Evolutionary conservation across 1,140 invertebrate genomes (phyloP).

Genomic region (Sinonovacula constricta): DNA sequence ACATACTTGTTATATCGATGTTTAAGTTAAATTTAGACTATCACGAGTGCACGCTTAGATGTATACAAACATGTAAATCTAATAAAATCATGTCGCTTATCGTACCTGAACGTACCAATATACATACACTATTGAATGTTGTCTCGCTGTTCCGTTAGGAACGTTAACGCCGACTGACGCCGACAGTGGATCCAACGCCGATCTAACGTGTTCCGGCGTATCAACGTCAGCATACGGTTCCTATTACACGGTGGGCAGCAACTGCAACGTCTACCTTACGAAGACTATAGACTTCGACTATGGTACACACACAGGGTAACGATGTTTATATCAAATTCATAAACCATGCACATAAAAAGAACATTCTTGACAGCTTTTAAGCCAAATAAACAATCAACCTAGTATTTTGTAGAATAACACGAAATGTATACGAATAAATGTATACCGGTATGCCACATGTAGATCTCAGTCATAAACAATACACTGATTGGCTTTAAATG

Average conservation of each 20-base stretch:
- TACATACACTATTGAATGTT: neutral
- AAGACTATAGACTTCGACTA: constrained; percentile 10
- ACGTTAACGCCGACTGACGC: neutral
- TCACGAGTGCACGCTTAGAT: too few relatives aligned
- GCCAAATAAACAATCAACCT: too few relatives aligned
- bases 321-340: too few relatives aligned
- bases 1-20: neutral
- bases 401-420: too few relatives aligned
- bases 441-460: too few relatives aligned
- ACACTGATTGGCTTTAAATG: too few relatives aligned
- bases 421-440: too few relatives aligned
- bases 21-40: too few relatives aligned
- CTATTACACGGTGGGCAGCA: constrained; percentile 2
- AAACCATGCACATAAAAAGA: too few relatives aligned
- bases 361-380: too few relatives aligned
- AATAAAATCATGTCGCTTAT: neutral
- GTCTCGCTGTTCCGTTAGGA: neutral
- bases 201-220: neutral
- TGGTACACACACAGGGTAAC: neutral
- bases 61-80: neutral
- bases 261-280: constrained; percentile 26
- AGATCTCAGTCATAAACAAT: too few relatives aligned
- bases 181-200: constrained; percentile 22
- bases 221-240: constrained; percentile 1
- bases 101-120: neutral